phyloP scores from a whole-genome alignment of 2,797 vertebrate genomes.

The Babyrousa celebensis region DNA sequence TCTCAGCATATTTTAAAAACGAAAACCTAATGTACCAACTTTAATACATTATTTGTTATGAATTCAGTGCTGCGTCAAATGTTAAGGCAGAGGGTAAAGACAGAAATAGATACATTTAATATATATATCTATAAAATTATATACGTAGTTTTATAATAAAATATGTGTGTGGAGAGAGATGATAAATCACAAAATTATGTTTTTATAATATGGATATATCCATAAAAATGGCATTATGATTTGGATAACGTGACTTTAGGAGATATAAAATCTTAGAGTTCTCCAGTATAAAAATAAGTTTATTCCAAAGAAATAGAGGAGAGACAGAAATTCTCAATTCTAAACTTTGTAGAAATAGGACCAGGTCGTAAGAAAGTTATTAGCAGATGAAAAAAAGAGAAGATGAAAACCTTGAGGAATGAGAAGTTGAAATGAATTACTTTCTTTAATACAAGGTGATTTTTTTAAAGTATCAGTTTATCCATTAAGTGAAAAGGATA shows the following conservation, averaged over 20 bases:
- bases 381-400: neutral
- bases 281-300: neutral
- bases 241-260: neutral
- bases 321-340: neutral
- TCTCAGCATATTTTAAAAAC: neutral
- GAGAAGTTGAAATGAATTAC: slow-evolving; percentile 62
- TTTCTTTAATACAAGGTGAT: slow-evolving; percentile 66
- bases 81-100: neutral
- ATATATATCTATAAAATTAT: neutral
- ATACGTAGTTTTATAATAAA: neutral
- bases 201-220: neutral
- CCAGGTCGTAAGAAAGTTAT: neutral
- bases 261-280: neutral
- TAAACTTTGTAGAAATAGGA: slow-evolving; percentile 17
- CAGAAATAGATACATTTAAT: neutral
- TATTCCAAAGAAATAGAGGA: neutral
- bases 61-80: neutral
- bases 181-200: neutral
- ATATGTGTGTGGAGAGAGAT: neutral
- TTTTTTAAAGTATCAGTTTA: slow-evolving; percentile 65
- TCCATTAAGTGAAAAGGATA: slow-evolving; percentile 27
- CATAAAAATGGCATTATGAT: neutral
- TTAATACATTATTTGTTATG: neutral
- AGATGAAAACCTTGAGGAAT: slow-evolving; percentile 45
- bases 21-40: neutral